Evolutionary conservation across 2,113 vertebrate genomes (phyloP), one percentile per base, ranked within the genome.

Genomic region (Phylloscopus trochiloides): DNA sequence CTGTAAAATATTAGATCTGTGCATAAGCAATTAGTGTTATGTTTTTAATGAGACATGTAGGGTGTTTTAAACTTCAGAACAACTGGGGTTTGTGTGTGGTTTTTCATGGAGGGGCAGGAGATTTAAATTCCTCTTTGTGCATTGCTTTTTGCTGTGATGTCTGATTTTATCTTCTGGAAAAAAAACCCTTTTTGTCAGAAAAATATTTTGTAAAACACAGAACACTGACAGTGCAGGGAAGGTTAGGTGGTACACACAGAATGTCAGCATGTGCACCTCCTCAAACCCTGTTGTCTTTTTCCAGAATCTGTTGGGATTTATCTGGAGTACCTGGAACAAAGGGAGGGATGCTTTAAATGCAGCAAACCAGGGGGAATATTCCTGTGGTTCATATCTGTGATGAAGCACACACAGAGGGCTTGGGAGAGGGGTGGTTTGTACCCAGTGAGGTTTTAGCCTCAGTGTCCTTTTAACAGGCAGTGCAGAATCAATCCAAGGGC

Each of bases 381-480:
- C n/a, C 67, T 12, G 28, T 4, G 3, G 36, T 48, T 90, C 2
- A 0, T 43, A 3, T 31, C 65, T 72, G 24, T 51, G 22, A 22
- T 9, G 52, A 48, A 51, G 48, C 3, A 10, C 7, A 5, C 14
- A 1, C 31, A 25, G 50, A 8, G 40, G 66, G 2, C 4, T n/a
- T 40, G 71, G 74, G 57, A 63, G 52, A 52, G 3, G 43, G 28
- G 19, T 11, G 22, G 19, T 38, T 73, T 29, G 5, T 18, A 5
- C 10, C 19, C 63, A 54, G 72, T 3, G 47, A 77, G n/a, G 17
- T 62, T 92, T 92, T 77, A 50, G 42, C 40, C 24, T 15, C 9
- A 12, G 31, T 34, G 7, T 8, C 34, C 58, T 62, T 42, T 4
- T 2, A 2, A 0, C 0, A 4, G 54, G 51, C 61, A 25, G 13